Base-by-base conservation (phyloP, 2,888 invertebrate genomes). In the Temnothorax unifasciatus region DNA sequence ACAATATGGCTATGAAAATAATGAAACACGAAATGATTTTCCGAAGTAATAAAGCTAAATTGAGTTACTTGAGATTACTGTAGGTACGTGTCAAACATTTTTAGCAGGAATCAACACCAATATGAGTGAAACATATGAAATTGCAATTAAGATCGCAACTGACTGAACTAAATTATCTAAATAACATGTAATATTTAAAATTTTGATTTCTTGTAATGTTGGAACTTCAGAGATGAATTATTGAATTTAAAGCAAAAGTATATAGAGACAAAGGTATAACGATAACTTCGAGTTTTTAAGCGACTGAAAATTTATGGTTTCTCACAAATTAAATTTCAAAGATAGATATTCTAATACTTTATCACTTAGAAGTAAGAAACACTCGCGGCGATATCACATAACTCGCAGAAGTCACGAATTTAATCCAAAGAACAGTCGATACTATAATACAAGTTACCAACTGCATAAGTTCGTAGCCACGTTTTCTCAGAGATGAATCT, bases 271-370 rank as follows among this genome's bases (percentile, higher is more conserved):
- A 34, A 34, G 6, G 34, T 34, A 34, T 2, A 29, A n/a, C 13
- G 15, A 69, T 69, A 34, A 34, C 34, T 34, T 21, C 6, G 8
- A 52, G n/a, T 52, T 52, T 52, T 34, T 4, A 69, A 52, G 11
- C 69, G n/a, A 15, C 13, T 34, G 1, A 52, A 52, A 52, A 47
- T 47, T 25, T 47, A 64, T 6, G 6, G 9, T 9, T 29, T 52
- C n/a, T 69, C 50, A 52, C 13, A 34, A 69, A 69, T 34, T 34
- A 69, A 52, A 68, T 69, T 69, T 34, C n/a, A 29, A 50, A 15
- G 5, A 21, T 18, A 41, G 38, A 25, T 38, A 21, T 34, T 38
- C 38, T 73, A 18, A 71, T 54, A 18, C 13, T 73, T 57, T 21
- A 11, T 18, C 5, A 52, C 4, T 69, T 34, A 8, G 3, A 18